phyloP scores from a whole-genome alignment of 2,888 invertebrate genomes.

The Lepidocyrtoides sp. region DNA sequence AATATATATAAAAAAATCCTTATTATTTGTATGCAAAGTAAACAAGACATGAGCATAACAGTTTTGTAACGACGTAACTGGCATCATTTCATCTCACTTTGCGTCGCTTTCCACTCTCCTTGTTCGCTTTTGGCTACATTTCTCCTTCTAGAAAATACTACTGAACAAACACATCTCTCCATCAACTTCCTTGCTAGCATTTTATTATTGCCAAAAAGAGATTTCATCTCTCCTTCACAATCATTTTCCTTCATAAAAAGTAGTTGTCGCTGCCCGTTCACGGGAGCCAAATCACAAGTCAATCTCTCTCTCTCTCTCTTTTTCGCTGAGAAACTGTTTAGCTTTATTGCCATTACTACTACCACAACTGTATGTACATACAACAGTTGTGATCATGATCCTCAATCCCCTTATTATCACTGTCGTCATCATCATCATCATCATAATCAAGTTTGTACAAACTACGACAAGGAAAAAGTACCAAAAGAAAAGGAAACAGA shows the following conservation, averaged over 20 bases:
- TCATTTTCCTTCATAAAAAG: constrained; percentile 1
- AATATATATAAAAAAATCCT: background rate
- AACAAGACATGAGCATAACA: background rate
- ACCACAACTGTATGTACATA: background rate
- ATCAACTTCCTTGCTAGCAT: background rate
- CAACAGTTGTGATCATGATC: background rate
- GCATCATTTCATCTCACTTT: constrained; percentile 5
- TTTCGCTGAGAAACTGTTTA: constrained; percentile 6
- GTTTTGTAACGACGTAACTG: background rate
- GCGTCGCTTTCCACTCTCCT: background rate
- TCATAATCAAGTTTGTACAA: background rate
- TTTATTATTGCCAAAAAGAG: constrained; percentile 22
- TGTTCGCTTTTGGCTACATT: background rate
- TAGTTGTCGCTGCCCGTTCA: background rate
- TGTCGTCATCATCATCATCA: background rate
- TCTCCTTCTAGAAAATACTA: background rate
- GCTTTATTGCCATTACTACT: background rate
- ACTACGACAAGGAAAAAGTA: background rate
- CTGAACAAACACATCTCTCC: too few species aligned
- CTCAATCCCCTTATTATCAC: background rate
- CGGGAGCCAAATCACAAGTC: constrained; percentile 19
- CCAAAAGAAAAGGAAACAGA: background rate
- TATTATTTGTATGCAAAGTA: constrained; percentile 21
- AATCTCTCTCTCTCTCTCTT: constrained; percentile 11
- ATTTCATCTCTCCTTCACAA: background rate